A percentile compares a stretch with the other conserved stretches of the same genome.
These are phyloP conservation scores for Enteromius treurensis DNA, from an alignment of 2,797 vertebrate genomes.

Conservation along the genomic window DNA sequence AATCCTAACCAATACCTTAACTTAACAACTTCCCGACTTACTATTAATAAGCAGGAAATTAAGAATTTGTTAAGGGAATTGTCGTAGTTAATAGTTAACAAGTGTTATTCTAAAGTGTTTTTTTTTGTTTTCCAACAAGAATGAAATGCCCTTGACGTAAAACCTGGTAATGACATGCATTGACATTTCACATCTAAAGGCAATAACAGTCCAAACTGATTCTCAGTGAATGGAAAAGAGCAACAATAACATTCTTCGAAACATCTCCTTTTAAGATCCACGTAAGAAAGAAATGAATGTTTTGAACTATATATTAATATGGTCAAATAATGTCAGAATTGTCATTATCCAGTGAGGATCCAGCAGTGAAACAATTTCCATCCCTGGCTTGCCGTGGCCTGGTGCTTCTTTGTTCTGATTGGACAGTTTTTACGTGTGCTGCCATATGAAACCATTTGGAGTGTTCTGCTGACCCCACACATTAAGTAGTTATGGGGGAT, in stretches of 20 bases:
- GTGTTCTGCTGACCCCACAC: constrained; percentile 39
- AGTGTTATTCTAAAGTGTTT: too few species aligned
- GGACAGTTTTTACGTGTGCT: neutral
- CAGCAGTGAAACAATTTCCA: neutral
- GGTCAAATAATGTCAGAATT: neutral
- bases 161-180: neutral
- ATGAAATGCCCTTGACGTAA: neutral
- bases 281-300: neutral
- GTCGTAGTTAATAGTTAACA: too few species aligned
- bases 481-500: constrained; percentile 38
- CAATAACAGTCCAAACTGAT: neutral
- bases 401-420: neutral
- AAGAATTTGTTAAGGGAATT: too few species aligned
- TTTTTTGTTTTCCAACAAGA: neutral
- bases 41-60: too few species aligned
- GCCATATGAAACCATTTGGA: constrained; percentile 19
- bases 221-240: neutral
- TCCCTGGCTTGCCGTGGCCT: neutral
- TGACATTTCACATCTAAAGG: neutral
- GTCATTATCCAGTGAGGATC: neutral
- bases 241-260: neutral
- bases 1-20: too few species aligned
- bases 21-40: too few species aligned
- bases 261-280: neutral
- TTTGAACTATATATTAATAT: neutral